A percentile compares a stretch with the other conserved stretches of the same genome.
Conservation (phyloP, 2,797 vertebrate species). For the Neomorphus geoffroyi region DNA sequence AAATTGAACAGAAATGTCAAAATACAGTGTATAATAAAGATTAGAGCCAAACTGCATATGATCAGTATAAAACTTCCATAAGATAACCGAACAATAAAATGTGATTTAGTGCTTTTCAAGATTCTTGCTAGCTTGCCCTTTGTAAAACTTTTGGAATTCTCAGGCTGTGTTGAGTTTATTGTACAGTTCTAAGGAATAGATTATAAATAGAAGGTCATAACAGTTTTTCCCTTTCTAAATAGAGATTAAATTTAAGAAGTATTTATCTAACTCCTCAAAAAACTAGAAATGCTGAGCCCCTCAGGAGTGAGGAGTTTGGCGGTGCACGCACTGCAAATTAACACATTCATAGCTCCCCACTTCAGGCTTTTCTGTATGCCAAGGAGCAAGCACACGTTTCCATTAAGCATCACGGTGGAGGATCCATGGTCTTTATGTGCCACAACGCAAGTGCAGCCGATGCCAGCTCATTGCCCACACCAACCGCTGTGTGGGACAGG, state of each 20-base stretch:
- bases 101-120: not conserved
- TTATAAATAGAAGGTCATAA: not conserved
- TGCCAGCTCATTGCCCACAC: not conserved
- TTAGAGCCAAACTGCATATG: not conserved
- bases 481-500: not conserved
- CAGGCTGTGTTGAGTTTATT: not conserved
- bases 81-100: not conserved
- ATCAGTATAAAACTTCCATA: not conserved
- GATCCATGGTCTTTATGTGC: not conserved
- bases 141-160: not conserved
- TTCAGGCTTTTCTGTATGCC: not conserved
- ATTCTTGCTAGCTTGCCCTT: not conserved
- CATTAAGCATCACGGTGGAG: fast-evolving
- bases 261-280: not conserved
- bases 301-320: fast-evolving
- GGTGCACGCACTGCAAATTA: too few species aligned
- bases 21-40: not conserved
- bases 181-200: not conserved
- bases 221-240: not conserved
- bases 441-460: fast-evolving
- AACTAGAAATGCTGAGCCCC: not conserved
- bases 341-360: fast-evolving
- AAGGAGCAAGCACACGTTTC: not conserved
- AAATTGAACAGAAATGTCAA: not conserved
- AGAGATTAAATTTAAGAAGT: not conserved